Conservation (phyloP, 2,113 vertebrate species). For the Heloderma charlesbogerti region DNA sequence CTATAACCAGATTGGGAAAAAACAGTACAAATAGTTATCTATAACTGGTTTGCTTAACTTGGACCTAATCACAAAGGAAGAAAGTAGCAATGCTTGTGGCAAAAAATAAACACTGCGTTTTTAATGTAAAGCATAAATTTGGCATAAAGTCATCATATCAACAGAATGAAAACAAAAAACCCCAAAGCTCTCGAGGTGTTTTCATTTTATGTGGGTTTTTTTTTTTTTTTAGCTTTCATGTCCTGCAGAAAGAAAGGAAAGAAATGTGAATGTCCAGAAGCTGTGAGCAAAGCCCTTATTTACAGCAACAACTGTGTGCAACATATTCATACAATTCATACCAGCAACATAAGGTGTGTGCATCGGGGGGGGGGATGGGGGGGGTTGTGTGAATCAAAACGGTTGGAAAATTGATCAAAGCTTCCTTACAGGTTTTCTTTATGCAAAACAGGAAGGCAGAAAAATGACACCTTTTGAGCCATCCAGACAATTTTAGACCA, state of each 20-base stretch:
- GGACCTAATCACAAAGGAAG: constrained; percentile 49
- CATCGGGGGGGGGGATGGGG: background rate
- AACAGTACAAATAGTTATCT: background rate
- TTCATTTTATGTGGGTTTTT: constrained; percentile 27
- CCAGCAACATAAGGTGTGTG: constrained; percentile 59
- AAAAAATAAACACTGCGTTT: constrained; percentile 69
- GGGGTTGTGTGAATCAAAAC: constrained; percentile 51
- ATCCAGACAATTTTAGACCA: constrained; percentile 67
- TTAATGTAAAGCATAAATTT: constrained; percentile 65
- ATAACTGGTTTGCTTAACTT: constrained; percentile 25
- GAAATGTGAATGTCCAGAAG: constrained; percentile 74
- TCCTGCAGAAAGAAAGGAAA: constrained; percentile 82
- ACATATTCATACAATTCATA: constrained; percentile 68
- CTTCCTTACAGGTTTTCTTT: constrained; percentile 65
- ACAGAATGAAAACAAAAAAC: constrained; percentile 61
- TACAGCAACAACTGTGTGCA: constrained; percentile 72
- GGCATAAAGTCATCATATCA: constrained; percentile 74
- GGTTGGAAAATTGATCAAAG: constrained; percentile 64
- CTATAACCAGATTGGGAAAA: background rate
- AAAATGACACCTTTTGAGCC: constrained; percentile 79
- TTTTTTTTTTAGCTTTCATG: constrained; percentile 73
- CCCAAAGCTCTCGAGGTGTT: constrained; percentile 72
- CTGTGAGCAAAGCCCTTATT: constrained; percentile 69
- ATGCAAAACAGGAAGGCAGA: constrained; percentile 82
- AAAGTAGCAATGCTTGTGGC: constrained; percentile 77